Evolutionary conservation across 1,140 invertebrate genomes (phyloP).

Genomic region (Conus betulinus): DNA sequence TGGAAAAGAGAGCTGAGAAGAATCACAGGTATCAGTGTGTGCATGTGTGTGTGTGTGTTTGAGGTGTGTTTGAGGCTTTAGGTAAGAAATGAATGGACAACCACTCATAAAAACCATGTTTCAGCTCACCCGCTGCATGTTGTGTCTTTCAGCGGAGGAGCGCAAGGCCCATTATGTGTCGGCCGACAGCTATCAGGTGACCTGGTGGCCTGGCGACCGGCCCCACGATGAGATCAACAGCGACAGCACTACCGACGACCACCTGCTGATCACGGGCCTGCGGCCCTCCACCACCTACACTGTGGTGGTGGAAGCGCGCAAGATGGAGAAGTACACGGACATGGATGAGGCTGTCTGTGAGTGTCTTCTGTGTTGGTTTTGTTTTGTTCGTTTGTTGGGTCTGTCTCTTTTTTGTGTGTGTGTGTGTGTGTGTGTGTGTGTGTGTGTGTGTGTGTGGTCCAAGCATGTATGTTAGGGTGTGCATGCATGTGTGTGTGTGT

Average conservation of each 20-base stretch:
- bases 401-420: background rate
- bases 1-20: too few relatives aligned
- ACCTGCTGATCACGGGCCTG: constrained; percentile 71
- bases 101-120: background rate
- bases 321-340: constrained; percentile 71
- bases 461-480: background rate
- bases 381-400: background rate
- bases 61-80: too few relatives aligned
- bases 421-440: background rate
- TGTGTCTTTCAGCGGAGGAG: constrained; percentile 59
- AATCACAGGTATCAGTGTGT: background rate
- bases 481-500: constrained; percentile 7
- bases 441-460: background rate
- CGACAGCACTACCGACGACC: constrained; percentile 72
- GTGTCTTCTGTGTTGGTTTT: background rate
- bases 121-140: background rate
- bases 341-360: constrained; percentile 61
- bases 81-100: too few relatives aligned
- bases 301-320: constrained; percentile 74
- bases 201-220: constrained; percentile 75
- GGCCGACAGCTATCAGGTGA: constrained; percentile 74
- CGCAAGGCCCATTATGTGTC: constrained; percentile 70
- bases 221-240: constrained; percentile 73
- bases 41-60: too few relatives aligned
- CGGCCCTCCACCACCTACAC: constrained; percentile 70